These are phyloP conservation scores for Parotocinclus haroldoi DNA, from an alignment of 2,797 vertebrate species.

Conservation along the genomic window DNA sequence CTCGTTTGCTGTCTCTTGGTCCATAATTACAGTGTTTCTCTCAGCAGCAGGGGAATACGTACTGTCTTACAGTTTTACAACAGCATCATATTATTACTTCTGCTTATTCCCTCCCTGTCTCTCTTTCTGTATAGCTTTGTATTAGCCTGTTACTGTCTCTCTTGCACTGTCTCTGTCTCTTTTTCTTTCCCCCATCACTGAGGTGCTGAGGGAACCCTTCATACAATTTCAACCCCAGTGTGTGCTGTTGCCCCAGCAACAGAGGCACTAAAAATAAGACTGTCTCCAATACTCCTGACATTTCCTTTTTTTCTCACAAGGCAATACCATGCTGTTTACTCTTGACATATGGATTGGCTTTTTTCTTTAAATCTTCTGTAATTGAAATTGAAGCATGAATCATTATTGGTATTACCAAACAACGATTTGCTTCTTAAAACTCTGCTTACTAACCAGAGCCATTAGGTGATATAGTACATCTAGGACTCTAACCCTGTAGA, in stretches of 20 bases:
- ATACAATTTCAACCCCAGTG: conserved; percentile 70
- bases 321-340: conserved; percentile 62
- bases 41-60: conserved; percentile 11
- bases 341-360: conserved; percentile 49
- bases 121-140: not conserved
- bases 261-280: conserved; percentile 80
- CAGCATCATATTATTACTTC: not conserved
- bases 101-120: not conserved
- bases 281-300: conserved; percentile 78
- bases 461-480: too few relatives aligned
- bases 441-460: too few relatives aligned
- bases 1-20: conserved; percentile 8
- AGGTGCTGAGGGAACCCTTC: conserved; percentile 75
- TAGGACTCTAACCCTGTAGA: too few relatives aligned
- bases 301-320: conserved; percentile 73
- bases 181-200: conserved; percentile 58
- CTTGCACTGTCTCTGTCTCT: conserved; percentile 38
- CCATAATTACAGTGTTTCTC: conserved; percentile 30
- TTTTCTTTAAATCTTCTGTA: too few relatives aligned
- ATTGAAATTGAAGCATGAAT: too few relatives aligned
- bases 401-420: too few relatives aligned
- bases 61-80: conserved; percentile 10
- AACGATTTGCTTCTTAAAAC: too few relatives aligned
- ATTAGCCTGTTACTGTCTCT: not conserved
- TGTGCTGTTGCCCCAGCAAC: conserved; percentile 78